Evolutionary conservation across 1,140 invertebrate genomes (phyloP).

Genomic region (Eulimnadia texana): DNA sequence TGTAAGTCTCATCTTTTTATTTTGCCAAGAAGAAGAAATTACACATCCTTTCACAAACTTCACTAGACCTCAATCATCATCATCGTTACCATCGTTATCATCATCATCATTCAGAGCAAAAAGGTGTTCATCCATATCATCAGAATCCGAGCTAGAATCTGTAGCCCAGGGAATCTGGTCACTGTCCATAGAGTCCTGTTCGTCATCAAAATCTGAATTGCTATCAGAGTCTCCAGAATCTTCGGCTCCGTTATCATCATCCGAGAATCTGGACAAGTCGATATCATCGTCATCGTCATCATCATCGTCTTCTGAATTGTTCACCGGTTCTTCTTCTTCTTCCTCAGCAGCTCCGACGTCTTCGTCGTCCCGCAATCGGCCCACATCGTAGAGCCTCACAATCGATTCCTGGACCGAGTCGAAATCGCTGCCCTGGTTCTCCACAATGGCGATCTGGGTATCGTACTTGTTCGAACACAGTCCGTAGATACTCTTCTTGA

Average conservation of each 20-base stretch:
- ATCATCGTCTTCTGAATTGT: conserved; percentile 30
- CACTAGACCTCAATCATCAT: too few relatives aligned
- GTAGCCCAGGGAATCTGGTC: not conserved
- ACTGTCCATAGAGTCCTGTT: not conserved
- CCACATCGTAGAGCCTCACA: conserved; percentile 67
- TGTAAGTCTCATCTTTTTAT: too few relatives aligned
- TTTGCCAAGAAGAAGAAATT: too few relatives aligned
- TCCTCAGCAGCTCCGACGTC: conserved; percentile 29
- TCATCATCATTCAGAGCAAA: conserved; percentile 8
- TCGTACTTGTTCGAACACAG: conserved; percentile 56
- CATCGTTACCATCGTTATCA: not conserved
- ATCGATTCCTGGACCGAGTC: conserved; percentile 45
- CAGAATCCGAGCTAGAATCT: not conserved
- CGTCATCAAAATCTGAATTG: not conserved
- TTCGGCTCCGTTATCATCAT: not conserved
- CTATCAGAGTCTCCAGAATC: not conserved
- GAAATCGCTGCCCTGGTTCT: conserved; percentile 54
- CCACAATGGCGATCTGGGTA: conserved; percentile 65
- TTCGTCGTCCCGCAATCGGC: conserved; percentile 50
- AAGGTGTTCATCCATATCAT: conserved; percentile 3
- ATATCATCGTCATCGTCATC: conserved; percentile 35
- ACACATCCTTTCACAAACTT: too few relatives aligned
- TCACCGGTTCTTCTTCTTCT: conserved; percentile 14
- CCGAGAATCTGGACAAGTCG: conserved; percentile 4
- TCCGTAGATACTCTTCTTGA: conserved; percentile 64